Evolutionary conservation across 2,797 vertebrate species (phyloP).

Genomic region (Pangasius mekongensis): DNA sequence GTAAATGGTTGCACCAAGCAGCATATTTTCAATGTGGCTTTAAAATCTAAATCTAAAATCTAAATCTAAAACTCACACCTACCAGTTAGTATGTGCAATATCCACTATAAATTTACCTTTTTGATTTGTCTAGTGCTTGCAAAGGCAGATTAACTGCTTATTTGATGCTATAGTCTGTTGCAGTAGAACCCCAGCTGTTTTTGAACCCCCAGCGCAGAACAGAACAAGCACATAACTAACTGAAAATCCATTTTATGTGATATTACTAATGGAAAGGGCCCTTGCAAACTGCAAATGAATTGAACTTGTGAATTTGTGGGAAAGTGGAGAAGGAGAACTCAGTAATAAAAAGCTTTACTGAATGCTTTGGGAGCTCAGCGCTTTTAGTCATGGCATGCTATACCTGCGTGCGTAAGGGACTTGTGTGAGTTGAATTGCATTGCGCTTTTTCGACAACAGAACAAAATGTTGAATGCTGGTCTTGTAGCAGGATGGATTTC

Average conservation of each 20-base stretch:
- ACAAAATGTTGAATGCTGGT: neutral
- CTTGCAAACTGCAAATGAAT: neutral
- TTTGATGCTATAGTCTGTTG: neutral
- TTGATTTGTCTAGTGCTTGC: neutral
- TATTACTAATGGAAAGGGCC: neutral
- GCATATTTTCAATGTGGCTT: neutral
- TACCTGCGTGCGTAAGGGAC: neutral
- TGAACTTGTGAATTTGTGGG: neutral
- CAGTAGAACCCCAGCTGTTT: neutral
- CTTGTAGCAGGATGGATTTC: neutral
- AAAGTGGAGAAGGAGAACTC: neutral
- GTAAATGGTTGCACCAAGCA: neutral
- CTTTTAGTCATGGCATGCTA: slow-evolving; percentile 4
- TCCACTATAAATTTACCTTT: neutral
- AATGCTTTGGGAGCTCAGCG: neutral
- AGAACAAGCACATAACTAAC: neutral
- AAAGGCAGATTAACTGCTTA: neutral
- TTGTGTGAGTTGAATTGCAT: neutral
- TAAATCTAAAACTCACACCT: neutral
- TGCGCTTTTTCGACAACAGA: neutral
- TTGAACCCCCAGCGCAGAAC: no score
- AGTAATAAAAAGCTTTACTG: neutral
- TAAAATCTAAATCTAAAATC: neutral
- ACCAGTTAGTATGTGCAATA: neutral
- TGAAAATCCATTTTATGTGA: neutral